These are phyloP conservation scores for Metallyticus violacea DNA, from an alignment of 2,888 invertebrate genomes.

Conservation along the genomic window DNA sequence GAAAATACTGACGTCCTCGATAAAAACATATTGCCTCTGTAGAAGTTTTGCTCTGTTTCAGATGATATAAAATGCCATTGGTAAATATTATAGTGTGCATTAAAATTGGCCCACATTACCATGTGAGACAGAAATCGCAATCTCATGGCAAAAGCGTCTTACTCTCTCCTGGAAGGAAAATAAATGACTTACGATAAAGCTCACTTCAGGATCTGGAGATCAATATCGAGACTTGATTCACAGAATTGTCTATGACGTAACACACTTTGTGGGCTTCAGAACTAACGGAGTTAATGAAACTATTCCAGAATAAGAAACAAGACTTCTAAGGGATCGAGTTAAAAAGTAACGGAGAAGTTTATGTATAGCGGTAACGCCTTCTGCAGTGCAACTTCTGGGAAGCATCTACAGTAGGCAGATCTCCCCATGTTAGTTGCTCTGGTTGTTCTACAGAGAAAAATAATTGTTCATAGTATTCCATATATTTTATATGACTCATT, in stretches of 20 bases:
- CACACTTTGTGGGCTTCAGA: neutral
- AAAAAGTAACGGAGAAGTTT: neutral
- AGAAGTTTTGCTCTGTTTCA: too few species aligned
- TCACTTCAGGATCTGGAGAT: neutral
- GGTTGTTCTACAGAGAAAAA: too few species aligned
- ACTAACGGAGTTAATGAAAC: neutral
- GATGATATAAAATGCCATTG: too few species aligned
- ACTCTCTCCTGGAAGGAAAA: neutral
- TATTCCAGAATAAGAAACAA: neutral
- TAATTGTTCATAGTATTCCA: too few species aligned
- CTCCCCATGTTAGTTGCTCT: too few species aligned
- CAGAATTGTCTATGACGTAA: neutral
- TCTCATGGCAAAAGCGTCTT: neutral
- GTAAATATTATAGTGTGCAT: too few species aligned
- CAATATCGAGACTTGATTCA: neutral
- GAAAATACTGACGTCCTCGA: too few species aligned
- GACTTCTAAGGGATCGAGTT: neutral
- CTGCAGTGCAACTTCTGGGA: neutral
- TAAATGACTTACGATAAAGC: neutral
- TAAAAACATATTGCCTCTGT: too few species aligned
- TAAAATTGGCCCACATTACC: too few species aligned
- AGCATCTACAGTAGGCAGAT: neutral
- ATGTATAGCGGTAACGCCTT: neutral
- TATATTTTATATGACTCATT: too few species aligned
- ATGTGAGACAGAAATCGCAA: too few species aligned